These are phyloP conservation scores for Mastigias papua DNA, from an alignment of 30 jellyfish, hydroid and myxozoan genomes.

Conservation along the genomic window DNA sequence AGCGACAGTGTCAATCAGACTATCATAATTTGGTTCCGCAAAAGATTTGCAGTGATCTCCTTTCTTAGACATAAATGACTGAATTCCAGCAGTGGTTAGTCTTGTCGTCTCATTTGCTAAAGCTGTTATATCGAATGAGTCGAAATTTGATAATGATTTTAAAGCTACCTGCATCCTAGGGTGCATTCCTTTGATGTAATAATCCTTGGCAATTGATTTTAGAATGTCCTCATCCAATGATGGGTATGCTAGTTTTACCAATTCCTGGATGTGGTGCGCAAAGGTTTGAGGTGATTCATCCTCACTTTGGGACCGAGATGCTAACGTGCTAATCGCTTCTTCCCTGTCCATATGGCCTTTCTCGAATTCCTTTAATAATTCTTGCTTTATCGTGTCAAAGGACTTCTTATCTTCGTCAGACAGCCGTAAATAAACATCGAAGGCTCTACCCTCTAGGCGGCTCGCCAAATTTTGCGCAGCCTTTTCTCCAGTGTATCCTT, in stretches of 20 bases:
- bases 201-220: conserved; percentile 36
- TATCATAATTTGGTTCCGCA: not conserved
- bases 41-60: not conserved
- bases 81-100: conserved; percentile 60
- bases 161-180: conserved; percentile 59
- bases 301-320: conserved; percentile 26
- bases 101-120: conserved; percentile 38
- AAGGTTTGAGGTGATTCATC: conserved; percentile 56
- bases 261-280: conserved; percentile 23
- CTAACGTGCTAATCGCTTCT: conserved; percentile 37
- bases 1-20: not conserved
- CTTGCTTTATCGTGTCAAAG: conserved; percentile 33
- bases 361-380: conserved; percentile 48
- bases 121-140: not conserved
- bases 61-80: conserved; percentile 15
- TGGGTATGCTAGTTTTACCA: conserved; percentile 58
- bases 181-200: conserved; percentile 54
- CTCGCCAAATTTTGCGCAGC: conserved; percentile 52
- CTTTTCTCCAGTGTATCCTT: conserved; percentile 62
- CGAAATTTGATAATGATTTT: conserved; percentile 37
- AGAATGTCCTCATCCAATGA: conserved; percentile 19
- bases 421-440: conserved; percentile 53
- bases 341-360: conserved; percentile 52
- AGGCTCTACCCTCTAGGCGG: conserved; percentile 38
- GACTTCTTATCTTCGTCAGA: conserved; percentile 25